Percentiles rank a stretch among this genome's conserved stretches.
Conservation (phyloP, 2,113 vertebrate genomes). For the Lycocorax pyrrhopterus region DNA sequence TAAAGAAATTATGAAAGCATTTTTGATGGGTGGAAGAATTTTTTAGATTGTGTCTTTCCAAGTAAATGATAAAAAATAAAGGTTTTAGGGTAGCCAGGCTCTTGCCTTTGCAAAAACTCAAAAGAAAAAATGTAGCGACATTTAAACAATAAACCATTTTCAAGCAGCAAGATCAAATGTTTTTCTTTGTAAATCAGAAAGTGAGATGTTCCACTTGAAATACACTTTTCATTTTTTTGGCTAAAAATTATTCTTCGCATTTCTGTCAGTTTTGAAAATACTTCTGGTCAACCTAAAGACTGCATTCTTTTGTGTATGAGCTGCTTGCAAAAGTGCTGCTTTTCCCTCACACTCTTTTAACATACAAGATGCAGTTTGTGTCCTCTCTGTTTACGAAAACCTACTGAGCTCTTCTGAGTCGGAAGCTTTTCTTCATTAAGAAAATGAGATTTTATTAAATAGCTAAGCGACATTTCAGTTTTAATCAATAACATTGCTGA, state of each 20-base stretch:
- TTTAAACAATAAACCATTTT: background rate
- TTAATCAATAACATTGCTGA: background rate
- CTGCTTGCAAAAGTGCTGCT: background rate
- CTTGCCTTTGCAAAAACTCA: background rate
- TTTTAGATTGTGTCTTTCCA: background rate
- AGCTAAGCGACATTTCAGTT: background rate
- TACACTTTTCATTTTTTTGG: rapidly evolving
- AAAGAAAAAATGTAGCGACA: background rate
- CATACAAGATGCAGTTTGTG: background rate
- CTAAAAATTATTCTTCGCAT: background rate
- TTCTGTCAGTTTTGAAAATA: background rate
- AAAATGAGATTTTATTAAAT: background rate
- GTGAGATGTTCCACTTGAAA: background rate
- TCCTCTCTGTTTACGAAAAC: background rate
- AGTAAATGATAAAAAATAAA: background rate
- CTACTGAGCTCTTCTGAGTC: background rate
- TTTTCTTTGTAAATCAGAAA: background rate
- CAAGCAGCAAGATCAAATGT: background rate
- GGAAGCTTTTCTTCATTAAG: background rate
- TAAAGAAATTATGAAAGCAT: background rate
- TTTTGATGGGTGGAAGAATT: background rate
- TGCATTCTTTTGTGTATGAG: background rate
- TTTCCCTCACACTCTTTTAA: background rate
- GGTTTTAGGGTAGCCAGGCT: background rate
- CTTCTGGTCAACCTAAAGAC: background rate